A percentile compares a stretch with the other conserved stretches of the same genome.
phyloP scores from a whole-genome alignment of 2,888 invertebrate genomes.

The Andrena marginata region DNA sequence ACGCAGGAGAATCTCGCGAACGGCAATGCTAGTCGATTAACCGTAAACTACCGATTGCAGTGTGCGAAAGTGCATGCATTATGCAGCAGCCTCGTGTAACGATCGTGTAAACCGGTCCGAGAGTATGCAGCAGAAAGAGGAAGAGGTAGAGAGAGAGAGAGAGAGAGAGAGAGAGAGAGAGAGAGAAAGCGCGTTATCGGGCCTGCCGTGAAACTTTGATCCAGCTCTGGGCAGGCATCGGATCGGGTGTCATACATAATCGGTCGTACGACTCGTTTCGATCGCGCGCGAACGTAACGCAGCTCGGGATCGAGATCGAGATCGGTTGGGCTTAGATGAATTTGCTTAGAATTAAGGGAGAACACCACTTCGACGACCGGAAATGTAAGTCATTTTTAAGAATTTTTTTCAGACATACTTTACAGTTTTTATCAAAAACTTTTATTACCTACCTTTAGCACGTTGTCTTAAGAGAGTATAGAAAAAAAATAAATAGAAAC shows the following conservation, averaged over 20 bases:
- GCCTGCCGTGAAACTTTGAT: slow-evolving; percentile 55
- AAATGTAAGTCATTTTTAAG: too few relatives aligned
- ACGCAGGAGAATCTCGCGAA: slow-evolving; percentile 21
- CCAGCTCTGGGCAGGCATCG: slow-evolving; percentile 33
- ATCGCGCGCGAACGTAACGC: not conserved
- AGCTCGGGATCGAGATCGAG: too few relatives aligned
- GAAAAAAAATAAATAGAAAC: too few relatives aligned
- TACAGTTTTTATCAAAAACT: too few relatives aligned
- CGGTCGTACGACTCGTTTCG: not conserved
- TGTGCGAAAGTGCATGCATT: slow-evolving; percentile 64
- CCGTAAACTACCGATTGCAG: slow-evolving; percentile 65
- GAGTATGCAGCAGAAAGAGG: slow-evolving; percentile 11
- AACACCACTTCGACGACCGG: too few relatives aligned
- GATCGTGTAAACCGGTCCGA: slow-evolving; percentile 64
- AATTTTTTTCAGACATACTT: too few relatives aligned
- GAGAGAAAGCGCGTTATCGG: slow-evolving; percentile 19
- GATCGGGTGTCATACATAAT: not conserved
- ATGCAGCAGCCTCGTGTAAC: slow-evolving; percentile 67
- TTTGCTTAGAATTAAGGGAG: slow-evolving; percentile 12
- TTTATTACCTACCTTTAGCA: too few relatives aligned
- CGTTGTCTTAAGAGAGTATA: too few relatives aligned
- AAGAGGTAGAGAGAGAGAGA: not conserved
- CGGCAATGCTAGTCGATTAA: slow-evolving; percentile 62
- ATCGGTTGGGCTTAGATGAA: not conserved
- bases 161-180: slow-evolving; percentile 2